Evolutionary conservation across 2,797 vertebrate genomes (phyloP), one percentile per base, ranked within the genome.

Genomic region (Poeciliopsis paucimaculata): DNA sequence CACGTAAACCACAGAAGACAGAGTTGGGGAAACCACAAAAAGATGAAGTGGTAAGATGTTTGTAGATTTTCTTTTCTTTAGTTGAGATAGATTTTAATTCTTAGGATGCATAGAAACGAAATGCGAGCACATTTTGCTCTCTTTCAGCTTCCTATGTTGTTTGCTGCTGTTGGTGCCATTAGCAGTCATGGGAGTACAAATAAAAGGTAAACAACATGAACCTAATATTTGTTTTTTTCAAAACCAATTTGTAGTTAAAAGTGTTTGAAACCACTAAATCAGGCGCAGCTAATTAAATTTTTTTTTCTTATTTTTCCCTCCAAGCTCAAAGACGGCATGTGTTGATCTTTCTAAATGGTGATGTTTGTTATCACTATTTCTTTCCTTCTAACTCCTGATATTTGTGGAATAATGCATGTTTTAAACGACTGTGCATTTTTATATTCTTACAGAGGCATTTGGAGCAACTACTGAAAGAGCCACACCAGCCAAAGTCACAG

Each of bases 11-110:
- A 73, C 72, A 79, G 74, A 4, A 18, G 53, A 75, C 34, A 75
- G n/a, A 43, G 26, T 57, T 53, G 46, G 47, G 64, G 31, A 82
- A 82, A 47, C 64, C 49, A 47, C 13, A 49, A 84, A 77, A 89
- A 77, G 26, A 96, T 96, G 95, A 92, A 85, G 80, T 60, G 82
- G 95, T 95, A 84, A 93, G 95, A 93, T 72, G 57, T 20, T 62
- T 77, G 55, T 31, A 49, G 28, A 49, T 28, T 76, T 73, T 68
- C 75, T 6, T 26, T 16, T 64, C 57, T 66, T 46, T 1, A 36
- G n/a, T 16, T 79, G 18, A 84, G 45, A 62, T 72, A 7, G 41
- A 26, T 82, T 76, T 39, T 31, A 11, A 70, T 46, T 77, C 1
- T n/a, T 8, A 49, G 5, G 12, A 26, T 72, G 45, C 9, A 80